Conservation (phyloP, 2,888 invertebrate genomes). For the Brenthis ino region DNA sequence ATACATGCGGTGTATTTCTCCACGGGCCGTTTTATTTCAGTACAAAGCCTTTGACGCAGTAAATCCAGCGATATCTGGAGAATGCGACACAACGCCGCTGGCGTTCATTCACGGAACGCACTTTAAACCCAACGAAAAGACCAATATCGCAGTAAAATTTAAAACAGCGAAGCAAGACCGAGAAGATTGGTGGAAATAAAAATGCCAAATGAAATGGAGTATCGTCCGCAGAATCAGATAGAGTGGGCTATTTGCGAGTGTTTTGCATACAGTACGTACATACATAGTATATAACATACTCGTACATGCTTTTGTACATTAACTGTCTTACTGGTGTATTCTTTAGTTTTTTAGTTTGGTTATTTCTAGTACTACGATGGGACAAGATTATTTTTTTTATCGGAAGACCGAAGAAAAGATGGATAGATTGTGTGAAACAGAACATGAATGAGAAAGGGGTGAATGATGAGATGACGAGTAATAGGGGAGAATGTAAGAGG, state of each 20-base stretch:
- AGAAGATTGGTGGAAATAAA: constrained; percentile 26
- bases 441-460: too few relatives aligned
- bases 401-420: too few relatives aligned
- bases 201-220: constrained; percentile 25
- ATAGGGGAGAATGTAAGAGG: too few relatives aligned
- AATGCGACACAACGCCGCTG: constrained; percentile 68
- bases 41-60: constrained; percentile 76
- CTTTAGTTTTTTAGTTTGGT: too few relatives aligned
- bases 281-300: too few relatives aligned
- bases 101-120: constrained; percentile 47
- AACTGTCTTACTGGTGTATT: too few relatives aligned
- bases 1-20: constrained; percentile 70
- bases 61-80: constrained; percentile 75
- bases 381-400: too few relatives aligned
- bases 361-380: too few relatives aligned
- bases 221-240: constrained; percentile 20
- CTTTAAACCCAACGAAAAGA: constrained; percentile 41
- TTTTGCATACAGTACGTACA: not conserved
- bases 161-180: constrained; percentile 51
- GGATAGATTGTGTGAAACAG: too few relatives aligned
- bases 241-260: not conserved
- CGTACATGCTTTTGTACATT: too few relatives aligned
- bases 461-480: too few relatives aligned
- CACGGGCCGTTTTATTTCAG: constrained; percentile 75
- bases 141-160: constrained; percentile 66